A percentile compares a stretch with the other conserved stretches of the same genome.
These are phyloP conservation scores for Rhea americana DNA, from an alignment of 2,113 vertebrate species.

Conservation along the genomic window DNA sequence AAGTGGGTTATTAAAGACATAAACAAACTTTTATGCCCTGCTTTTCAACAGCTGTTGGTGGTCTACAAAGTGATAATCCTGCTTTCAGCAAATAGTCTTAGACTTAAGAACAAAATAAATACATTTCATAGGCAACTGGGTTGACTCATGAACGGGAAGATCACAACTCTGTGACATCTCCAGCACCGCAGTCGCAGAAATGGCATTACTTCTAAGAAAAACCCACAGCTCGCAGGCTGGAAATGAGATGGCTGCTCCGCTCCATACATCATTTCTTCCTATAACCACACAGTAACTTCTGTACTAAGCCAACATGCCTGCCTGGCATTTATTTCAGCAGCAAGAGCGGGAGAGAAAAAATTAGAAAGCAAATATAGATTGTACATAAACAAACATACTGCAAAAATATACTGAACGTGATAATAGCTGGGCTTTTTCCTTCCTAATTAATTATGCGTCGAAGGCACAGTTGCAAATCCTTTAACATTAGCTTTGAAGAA, in stretches of 20 bases:
- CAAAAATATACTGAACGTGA: not conserved
- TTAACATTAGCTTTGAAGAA: constrained; percentile 62
- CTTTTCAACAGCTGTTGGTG: constrained; percentile 86
- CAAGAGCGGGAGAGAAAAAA: not conserved
- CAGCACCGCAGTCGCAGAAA: fast-evolving
- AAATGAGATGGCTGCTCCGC: constrained; percentile 12
- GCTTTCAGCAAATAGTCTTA: constrained; percentile 79
- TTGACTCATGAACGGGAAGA: constrained; percentile 21
- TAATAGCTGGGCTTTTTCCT: not conserved
- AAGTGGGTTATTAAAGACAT: constrained; percentile 89
- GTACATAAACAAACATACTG: not conserved
- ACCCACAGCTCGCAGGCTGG: not conserved
- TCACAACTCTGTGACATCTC: constrained; percentile 13
- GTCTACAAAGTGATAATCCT: constrained; percentile 82
- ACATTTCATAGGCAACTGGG: constrained; percentile 50
- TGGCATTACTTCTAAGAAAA: not conserved
- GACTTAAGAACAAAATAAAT: constrained; percentile 56
- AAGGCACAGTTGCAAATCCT: constrained; percentile 7
- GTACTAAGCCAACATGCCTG: not conserved
- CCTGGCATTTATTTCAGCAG: constrained; percentile 21
- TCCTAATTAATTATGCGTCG: constrained; percentile 25
- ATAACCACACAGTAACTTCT: not conserved
- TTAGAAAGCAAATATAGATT: not conserved
- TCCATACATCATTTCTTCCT: constrained; percentile 19
- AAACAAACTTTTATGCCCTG: constrained; percentile 82